These are phyloP conservation scores for Pogonognathellus flavescens DNA, from an alignment of 1,140 invertebrate species.

Conservation along the genomic window DNA sequence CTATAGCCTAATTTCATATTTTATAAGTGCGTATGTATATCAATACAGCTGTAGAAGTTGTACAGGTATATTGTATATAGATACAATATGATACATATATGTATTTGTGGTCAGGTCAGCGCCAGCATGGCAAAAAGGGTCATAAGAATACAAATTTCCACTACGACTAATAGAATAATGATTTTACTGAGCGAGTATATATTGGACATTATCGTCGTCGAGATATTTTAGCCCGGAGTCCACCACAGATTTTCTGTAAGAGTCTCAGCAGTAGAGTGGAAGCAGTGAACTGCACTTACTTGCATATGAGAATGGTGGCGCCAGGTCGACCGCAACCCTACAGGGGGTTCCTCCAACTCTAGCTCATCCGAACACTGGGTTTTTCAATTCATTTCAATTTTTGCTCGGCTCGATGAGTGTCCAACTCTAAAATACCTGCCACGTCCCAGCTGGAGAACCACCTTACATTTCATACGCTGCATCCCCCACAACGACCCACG, in stretches of 20 bases:
- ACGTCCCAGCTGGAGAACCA: slow-evolving; percentile 64
- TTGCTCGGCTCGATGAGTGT: slow-evolving; percentile 60
- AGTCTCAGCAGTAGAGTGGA: too few species aligned
- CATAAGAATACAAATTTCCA: too few species aligned
- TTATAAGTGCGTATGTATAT: too few species aligned
- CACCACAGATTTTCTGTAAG: background rate
- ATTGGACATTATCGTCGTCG: slow-evolving; percentile 20
- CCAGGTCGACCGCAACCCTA: slow-evolving; percentile 62
- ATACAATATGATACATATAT: too few species aligned
- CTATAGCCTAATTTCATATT: too few species aligned
- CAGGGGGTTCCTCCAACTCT: slow-evolving; percentile 61
- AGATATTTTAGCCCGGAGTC: slow-evolving; percentile 37
- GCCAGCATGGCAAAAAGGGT: too few species aligned
- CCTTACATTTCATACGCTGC: slow-evolving; percentile 53
- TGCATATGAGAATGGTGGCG: slow-evolving; percentile 61
- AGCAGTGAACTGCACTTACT: slow-evolving; percentile 2
- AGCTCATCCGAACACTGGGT: slow-evolving; percentile 17
- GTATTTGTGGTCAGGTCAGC: too few species aligned
- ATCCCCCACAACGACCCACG: slow-evolving; percentile 56
- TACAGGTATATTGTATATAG: too few species aligned
- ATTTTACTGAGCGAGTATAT: too few species aligned
- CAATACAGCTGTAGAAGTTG: too few species aligned
- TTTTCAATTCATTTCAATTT: slow-evolving; percentile 53
- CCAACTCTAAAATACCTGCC: slow-evolving; percentile 56
- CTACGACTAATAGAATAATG: too few species aligned